Conservation (phyloP, 2,113 vertebrate species). For the Suncus etruscus region DNA sequence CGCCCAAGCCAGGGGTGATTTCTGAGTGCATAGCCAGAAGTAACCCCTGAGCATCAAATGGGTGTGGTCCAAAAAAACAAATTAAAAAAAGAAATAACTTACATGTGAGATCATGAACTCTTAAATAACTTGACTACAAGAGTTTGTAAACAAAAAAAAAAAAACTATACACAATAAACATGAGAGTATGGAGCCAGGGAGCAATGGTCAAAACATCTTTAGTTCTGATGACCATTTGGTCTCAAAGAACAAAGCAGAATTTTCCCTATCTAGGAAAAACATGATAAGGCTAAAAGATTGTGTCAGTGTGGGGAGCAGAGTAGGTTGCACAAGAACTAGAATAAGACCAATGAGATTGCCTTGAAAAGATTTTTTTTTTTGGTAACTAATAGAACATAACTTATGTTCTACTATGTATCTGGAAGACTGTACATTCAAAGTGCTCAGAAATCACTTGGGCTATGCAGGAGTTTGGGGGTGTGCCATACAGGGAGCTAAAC, state of each 20-base stretch:
- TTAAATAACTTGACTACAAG: conserved; percentile 2
- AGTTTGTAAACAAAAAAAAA: no score
- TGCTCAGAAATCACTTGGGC: no score
- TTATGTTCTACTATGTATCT: no score
- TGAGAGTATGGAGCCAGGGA: neutral
- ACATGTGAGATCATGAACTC: neutral
- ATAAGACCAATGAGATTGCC: neutral
- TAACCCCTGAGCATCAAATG: no score
- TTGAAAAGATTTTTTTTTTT: no score
- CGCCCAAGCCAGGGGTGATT: no score
- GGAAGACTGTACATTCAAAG: no score
- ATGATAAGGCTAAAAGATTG: neutral
- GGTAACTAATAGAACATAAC: no score
- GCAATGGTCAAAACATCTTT: neutral
- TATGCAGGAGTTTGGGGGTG: no score
- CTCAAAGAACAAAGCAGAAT: conserved; percentile 3
- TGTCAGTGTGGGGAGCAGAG: neutral
- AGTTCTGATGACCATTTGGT: neutral
- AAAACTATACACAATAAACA: neutral
- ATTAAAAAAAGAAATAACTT: conserved; percentile 20
- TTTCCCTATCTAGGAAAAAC: neutral
- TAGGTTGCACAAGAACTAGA: neutral
- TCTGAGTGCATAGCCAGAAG: no score
- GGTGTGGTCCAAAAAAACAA: no score
- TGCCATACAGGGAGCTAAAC: no score